These are phyloP conservation scores for Excalfactoria chinensis DNA, from an alignment of 2,113 vertebrate species.

Conservation along the genomic window DNA sequence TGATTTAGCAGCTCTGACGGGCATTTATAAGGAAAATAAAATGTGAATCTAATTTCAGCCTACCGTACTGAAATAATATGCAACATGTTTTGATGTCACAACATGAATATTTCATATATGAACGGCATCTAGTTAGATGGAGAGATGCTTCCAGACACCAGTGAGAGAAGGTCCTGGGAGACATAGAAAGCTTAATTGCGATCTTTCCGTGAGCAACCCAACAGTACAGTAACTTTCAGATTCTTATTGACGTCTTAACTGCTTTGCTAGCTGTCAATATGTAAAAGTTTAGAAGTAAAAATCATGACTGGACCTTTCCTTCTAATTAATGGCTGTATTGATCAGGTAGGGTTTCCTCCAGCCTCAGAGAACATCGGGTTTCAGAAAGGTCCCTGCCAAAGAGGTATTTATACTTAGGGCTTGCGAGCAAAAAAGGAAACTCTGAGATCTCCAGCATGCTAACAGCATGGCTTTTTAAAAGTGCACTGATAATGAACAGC, in stretches of 20 bases:
- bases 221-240: conserved; percentile 5
- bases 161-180: not conserved
- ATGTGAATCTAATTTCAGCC: conserved; percentile 62
- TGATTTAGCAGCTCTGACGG: conserved; percentile 65
- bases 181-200: not conserved
- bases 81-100: conserved; percentile 42
- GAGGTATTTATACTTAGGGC: not conserved
- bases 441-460: not conserved
- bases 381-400: not conserved
- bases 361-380: not conserved
- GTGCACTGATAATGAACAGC: not conserved
- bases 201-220: not conserved
- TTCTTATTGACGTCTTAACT: conserved; percentile 23
- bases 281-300: conserved; percentile 37
- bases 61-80: conserved; percentile 22
- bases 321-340: conserved; percentile 42
- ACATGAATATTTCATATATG: conserved; percentile 66
- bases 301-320: not conserved
- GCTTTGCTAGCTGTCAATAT: conserved; percentile 18
- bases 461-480: not conserved
- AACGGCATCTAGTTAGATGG: conserved; percentile 26
- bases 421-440: not conserved
- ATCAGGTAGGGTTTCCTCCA: not conserved
- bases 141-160: not conserved
- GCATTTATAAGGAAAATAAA: conserved; percentile 68